Evolutionary conservation across 2,113 vertebrate genomes (phyloP).

Genomic region (Danionella cerebrum): DNA sequence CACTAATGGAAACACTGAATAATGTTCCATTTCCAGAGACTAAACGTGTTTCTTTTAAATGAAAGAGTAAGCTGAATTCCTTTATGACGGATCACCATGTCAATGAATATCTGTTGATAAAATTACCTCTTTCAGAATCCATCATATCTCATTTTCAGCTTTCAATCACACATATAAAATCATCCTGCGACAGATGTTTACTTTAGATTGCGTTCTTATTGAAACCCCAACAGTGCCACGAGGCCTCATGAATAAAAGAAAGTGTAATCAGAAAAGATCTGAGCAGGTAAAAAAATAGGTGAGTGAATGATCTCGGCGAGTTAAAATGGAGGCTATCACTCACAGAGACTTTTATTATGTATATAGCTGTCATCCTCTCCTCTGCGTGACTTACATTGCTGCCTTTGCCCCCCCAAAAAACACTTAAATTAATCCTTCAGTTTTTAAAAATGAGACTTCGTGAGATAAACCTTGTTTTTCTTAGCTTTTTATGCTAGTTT

Average conservation of each 20-base stretch:
- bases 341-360: background rate
- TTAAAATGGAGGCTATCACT: background rate
- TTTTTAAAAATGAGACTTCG: no score
- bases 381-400: background rate
- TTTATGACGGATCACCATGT: background rate
- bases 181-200: background rate
- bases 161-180: conserved; percentile 1
- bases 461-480: no score
- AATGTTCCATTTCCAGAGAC: no score
- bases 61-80: no score
- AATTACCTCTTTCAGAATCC: background rate
- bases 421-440: no score
- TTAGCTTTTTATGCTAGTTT: no score
- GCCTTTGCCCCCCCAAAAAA: background rate
- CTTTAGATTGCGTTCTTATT: background rate
- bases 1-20: no score
- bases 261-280: background rate
- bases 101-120: conserved; percentile 2
- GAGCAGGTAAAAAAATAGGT: background rate
- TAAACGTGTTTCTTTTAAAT: no score
- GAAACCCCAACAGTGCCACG: background rate
- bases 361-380: background rate
- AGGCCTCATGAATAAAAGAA: conserved; percentile 16
- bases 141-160: background rate
- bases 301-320: conserved; percentile 1